These are phyloP conservation scores for Sardina pilchardus DNA, from an alignment of 2,113 vertebrate genomes.

Conservation along the genomic window DNA sequence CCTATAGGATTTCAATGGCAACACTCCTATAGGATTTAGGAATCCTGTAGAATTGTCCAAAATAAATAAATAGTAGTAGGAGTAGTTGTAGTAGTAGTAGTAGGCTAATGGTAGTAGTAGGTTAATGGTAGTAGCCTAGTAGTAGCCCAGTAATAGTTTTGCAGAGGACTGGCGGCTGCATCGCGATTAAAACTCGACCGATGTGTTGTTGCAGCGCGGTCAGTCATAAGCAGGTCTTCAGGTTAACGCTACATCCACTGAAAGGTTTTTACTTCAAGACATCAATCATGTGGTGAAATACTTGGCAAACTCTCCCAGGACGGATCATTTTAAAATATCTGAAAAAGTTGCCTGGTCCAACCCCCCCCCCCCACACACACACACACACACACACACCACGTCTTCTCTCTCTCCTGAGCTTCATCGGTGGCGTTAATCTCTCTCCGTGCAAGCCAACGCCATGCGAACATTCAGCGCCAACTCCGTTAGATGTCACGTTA, in stretches of 20 bases:
- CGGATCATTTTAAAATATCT: constrained; percentile 59
- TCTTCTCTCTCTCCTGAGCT: constrained; percentile 42
- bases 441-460: no score
- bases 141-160: neutral
- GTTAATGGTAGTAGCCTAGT: constrained; percentile 12
- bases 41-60: no score
- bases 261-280: no score
- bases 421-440: neutral
- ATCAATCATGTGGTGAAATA: neutral
- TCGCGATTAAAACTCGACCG: no score
- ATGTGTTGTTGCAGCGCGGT: no score
- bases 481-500: neutral
- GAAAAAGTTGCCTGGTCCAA: constrained; percentile 72
- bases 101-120: constrained; percentile 13
- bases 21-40: no score
- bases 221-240: no score
- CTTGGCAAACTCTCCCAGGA: neutral
- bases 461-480: no score
- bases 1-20: no score
- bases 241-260: no score
- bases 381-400: no score
- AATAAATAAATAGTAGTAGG: constrained; percentile 65
- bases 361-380: constrained; percentile 46
- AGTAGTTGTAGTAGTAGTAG: constrained; percentile 61
- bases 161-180: neutral